These are phyloP conservation scores for Furcula furcula DNA, from an alignment of 2,888 invertebrate genomes.

Conservation along the genomic window DNA sequence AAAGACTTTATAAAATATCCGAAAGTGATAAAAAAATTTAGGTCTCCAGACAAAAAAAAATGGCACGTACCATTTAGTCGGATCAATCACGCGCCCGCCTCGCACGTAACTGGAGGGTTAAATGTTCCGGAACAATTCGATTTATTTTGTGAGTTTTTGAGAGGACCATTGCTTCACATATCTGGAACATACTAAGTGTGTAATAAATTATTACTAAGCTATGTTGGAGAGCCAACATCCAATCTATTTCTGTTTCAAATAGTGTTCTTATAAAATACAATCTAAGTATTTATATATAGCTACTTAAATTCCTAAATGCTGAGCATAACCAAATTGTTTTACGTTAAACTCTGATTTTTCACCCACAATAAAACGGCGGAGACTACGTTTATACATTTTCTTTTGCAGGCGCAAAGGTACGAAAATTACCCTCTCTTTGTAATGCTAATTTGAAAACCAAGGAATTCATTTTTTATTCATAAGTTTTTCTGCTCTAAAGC, in stretches of 20 bases:
- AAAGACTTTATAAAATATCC: too few relatives aligned
- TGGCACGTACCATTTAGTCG: conserved; percentile 44
- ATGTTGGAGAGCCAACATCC: too few relatives aligned
- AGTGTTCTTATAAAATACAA: too few relatives aligned
- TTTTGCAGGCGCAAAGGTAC: conserved; percentile 73
- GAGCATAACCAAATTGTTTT: background rate
- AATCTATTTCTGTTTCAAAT: too few relatives aligned
- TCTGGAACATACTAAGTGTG: conserved; percentile 4
- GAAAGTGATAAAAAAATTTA: conserved; percentile 2
- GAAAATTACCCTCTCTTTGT: conserved; percentile 79
- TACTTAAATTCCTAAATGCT: too few relatives aligned
- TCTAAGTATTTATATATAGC: too few relatives aligned
- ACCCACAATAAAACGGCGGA: conserved; percentile 67
- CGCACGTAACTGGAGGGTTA: conserved; percentile 39
- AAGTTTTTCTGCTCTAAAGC: conserved; percentile 78
- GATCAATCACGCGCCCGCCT: conserved; percentile 49
- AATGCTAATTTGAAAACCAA: conserved; percentile 81
- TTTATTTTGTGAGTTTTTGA: conserved; percentile 35
- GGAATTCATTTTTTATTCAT: conserved; percentile 82
- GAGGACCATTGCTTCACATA: conserved; percentile 13
- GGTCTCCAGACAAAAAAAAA: conserved; percentile 21
- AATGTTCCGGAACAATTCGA: conserved; percentile 47
- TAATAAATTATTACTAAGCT: conserved; percentile 1
- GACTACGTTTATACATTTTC: conserved; percentile 67
- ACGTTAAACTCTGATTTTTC: conserved; percentile 63